A percentile compares a stretch with the other conserved stretches of the same genome.
Evolutionary conservation across 2,888 invertebrate genomes (phyloP).

Genomic region (Siphonodentalium dalli): DNA sequence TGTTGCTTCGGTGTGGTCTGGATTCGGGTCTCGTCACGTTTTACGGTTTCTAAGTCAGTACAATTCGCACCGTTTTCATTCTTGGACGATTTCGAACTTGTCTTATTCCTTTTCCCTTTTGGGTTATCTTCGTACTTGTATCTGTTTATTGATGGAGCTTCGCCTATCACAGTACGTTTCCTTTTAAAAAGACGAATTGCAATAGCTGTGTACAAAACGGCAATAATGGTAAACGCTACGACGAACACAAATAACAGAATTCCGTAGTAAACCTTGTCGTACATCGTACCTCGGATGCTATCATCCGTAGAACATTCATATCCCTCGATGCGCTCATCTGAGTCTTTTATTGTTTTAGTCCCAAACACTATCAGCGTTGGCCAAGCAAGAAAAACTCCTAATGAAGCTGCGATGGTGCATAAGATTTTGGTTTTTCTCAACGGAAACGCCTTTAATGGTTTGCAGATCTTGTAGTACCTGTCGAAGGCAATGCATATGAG

Average conservation of each 20-base stretch:
- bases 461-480: slow-evolving; percentile 47
- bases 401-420: slow-evolving; percentile 32
- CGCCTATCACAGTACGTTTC: slow-evolving; percentile 39
- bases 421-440: slow-evolving; percentile 37
- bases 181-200: slow-evolving; percentile 38
- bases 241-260: slow-evolving; percentile 38
- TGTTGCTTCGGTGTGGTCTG: slow-evolving; percentile 18
- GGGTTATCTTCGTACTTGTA: background rate
- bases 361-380: slow-evolving; percentile 44
- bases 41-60: slow-evolving; percentile 20
- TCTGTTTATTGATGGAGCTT: slow-evolving; percentile 32
- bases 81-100: slow-evolving; percentile 10
- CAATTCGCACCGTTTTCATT: slow-evolving; percentile 15
- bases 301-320: slow-evolving; percentile 44
- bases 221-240: slow-evolving; percentile 33
- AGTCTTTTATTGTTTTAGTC: slow-evolving; percentile 31
- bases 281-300: slow-evolving; percentile 26
- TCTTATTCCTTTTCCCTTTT: background rate
- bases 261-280: slow-evolving; percentile 39
- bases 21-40: background rate
- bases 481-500: slow-evolving; percentile 48
- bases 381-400: slow-evolving; percentile 37
- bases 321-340: slow-evolving; percentile 29
- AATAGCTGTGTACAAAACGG: slow-evolving; percentile 41
- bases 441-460: slow-evolving; percentile 41